phyloP scores from a whole-genome alignment of 2,113 vertebrate genomes.

The Lutjanus erythropterus region DNA sequence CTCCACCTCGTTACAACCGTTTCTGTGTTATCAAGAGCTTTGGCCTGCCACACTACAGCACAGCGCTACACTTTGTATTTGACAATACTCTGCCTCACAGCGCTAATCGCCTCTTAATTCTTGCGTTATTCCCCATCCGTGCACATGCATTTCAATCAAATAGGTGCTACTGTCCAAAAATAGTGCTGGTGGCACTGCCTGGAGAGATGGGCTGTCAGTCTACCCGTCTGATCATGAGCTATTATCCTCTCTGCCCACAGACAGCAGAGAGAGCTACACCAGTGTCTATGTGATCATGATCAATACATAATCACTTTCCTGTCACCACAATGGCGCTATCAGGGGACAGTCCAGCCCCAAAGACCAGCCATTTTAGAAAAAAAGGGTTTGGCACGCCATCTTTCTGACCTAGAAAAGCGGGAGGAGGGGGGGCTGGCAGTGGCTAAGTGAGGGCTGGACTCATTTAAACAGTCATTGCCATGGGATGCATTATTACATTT shows the following conservation, averaged over 20 bases:
- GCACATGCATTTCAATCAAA: constrained; percentile 71
- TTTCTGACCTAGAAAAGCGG: constrained; percentile 75
- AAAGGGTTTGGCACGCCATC: constrained; percentile 52
- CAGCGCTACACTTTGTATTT: constrained; percentile 59
- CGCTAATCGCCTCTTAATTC: constrained; percentile 77
- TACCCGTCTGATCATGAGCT: constrained; percentile 77
- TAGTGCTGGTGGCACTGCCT: constrained; percentile 66
- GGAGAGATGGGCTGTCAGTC: constrained; percentile 71
- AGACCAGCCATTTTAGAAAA: constrained; percentile 67
- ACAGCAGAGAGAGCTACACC: constrained; percentile 67
- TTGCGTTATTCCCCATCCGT: constrained; percentile 43
- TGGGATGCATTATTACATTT: constrained; percentile 44
- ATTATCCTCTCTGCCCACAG: constrained; percentile 75
- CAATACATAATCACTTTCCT: constrained; percentile 83
- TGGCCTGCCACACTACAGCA: constrained; percentile 61
- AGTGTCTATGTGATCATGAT: constrained; percentile 79
- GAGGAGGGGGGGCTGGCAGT: neutral
- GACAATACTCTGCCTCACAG: constrained; percentile 67
- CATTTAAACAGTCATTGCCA: constrained; percentile 49
- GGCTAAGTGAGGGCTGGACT: constrained; percentile 40
- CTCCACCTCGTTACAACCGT: constrained; percentile 73
- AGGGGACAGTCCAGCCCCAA: constrained; percentile 53
- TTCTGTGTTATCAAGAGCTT: constrained; percentile 74
- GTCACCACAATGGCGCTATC: constrained; percentile 69
- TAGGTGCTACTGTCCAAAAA: constrained; percentile 72